phyloP scores from a whole-genome alignment of 2,113 vertebrate genomes.

The Ophthalmolycus amberensis region DNA sequence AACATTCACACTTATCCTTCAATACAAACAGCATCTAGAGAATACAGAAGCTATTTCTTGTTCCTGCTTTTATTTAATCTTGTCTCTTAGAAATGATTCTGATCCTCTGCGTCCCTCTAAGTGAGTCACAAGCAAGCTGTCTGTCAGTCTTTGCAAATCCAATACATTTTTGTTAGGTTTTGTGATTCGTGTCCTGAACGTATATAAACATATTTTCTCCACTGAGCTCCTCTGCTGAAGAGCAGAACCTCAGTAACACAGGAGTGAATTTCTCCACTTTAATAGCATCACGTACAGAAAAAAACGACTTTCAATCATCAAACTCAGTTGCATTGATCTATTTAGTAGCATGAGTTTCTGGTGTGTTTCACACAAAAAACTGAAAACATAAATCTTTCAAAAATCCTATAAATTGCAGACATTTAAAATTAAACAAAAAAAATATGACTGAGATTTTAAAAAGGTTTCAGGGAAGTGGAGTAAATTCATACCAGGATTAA shows the following conservation, averaged over 20 bases:
- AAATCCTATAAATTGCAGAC: neutral
- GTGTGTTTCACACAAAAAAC: neutral
- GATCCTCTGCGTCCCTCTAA: slow-evolving; percentile 10
- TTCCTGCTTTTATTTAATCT: slow-evolving; percentile 19
- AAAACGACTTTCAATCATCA: neutral
- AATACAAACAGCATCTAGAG: slow-evolving; percentile 4
- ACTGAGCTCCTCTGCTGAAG: neutral
- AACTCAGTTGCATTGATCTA: neutral
- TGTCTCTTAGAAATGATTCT: neutral
- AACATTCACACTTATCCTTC: slow-evolving; percentile 15
- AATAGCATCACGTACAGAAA: neutral
- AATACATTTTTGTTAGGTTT: slow-evolving; percentile 5
- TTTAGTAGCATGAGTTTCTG: no score
- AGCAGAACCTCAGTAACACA: neutral
- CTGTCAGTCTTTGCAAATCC: slow-evolving; percentile 12
- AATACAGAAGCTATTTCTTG: neutral
- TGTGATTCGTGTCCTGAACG: neutral
- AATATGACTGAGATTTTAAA: no score
- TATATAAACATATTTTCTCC: neutral
- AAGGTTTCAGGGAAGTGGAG: no score
- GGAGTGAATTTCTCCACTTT: neutral
- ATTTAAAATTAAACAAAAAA: neutral
- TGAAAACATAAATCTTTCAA: neutral
- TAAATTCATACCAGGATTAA: neutral
- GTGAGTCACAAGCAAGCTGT: neutral